These are phyloP conservation scores for Brachyrhaphis roseni DNA, from an alignment of 2,797 vertebrate genomes.

Conservation along the genomic window DNA sequence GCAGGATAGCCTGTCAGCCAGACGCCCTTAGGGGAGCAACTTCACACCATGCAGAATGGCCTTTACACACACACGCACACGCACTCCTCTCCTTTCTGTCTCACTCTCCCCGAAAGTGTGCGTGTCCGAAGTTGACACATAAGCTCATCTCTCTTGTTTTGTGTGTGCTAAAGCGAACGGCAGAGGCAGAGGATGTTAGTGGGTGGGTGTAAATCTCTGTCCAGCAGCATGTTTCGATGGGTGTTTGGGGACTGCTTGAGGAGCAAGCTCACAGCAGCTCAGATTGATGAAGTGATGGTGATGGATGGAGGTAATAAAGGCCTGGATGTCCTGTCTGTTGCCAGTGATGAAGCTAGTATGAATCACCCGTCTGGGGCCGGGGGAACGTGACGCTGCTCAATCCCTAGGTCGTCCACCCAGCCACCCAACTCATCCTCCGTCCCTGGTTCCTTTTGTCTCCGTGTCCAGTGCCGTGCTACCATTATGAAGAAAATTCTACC, in stretches of 20 bases:
- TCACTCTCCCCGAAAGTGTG: constrained; percentile 22
- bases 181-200: constrained; percentile 62
- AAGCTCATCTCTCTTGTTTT: constrained; percentile 59
- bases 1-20: constrained; percentile 76
- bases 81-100: constrained; percentile 29
- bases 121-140: constrained; percentile 38
- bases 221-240: constrained; percentile 73
- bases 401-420: constrained; percentile 56
- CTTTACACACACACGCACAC: constrained; percentile 40
- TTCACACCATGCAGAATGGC: constrained; percentile 72
- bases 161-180: constrained; percentile 44
- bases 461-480: constrained; percentile 42
- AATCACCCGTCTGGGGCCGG: constrained; percentile 80
- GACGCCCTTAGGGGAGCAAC: constrained; percentile 63
- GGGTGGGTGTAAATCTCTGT: constrained; percentile 76
- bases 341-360: constrained; percentile 81
- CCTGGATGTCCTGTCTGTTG: constrained; percentile 84
- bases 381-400: constrained; percentile 66
- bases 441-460: constrained; percentile 46
- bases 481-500: constrained; percentile 36
- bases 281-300: constrained; percentile 84
- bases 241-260: constrained; percentile 77
- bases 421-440: constrained; percentile 42
- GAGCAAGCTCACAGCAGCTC: constrained; percentile 73
- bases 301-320: constrained; percentile 86